These are phyloP conservation scores for Fistularia commersonii DNA, from an alignment of 2,797 vertebrate genomes.

Conservation along the genomic window DNA sequence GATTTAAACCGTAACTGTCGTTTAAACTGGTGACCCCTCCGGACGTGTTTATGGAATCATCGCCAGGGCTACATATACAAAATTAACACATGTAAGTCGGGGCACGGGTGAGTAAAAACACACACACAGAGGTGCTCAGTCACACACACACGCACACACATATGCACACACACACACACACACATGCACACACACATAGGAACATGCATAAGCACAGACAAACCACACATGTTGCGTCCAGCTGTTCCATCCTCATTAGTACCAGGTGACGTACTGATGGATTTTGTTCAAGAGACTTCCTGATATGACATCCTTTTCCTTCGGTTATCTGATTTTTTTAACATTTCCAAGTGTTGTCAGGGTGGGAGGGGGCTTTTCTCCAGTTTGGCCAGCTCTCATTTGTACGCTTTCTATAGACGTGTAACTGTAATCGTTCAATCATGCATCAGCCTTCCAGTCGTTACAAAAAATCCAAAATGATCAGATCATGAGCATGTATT, in stretches of 20 bases:
- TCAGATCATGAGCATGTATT: too few relatives aligned
- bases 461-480: slow-evolving; percentile 4
- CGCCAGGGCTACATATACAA: slow-evolving; percentile 12
- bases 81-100: slow-evolving; percentile 17
- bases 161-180: slow-evolving; percentile 23
- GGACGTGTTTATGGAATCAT: slow-evolving; percentile 40
- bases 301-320: slow-evolving; percentile 43
- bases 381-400: neutral
- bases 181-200: slow-evolving; percentile 1
- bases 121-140: slow-evolving; percentile 3
- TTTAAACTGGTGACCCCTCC: slow-evolving; percentile 29
- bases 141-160: neutral
- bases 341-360: slow-evolving; percentile 34
- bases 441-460: slow-evolving; percentile 1
- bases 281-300: slow-evolving; percentile 16
- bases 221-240: slow-evolving; percentile 38
- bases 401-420: slow-evolving; percentile 1
- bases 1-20: slow-evolving; percentile 30
- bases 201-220: slow-evolving; percentile 7
- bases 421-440: neutral
- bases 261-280: slow-evolving; percentile 35
- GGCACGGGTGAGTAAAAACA: too few relatives aligned
- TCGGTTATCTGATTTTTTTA: slow-evolving; percentile 15
- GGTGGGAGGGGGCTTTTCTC: slow-evolving; percentile 9
- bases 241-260: slow-evolving; percentile 33